Conservation (phyloP, 2,888 invertebrate genomes). For the Tridacna crocea region DNA sequence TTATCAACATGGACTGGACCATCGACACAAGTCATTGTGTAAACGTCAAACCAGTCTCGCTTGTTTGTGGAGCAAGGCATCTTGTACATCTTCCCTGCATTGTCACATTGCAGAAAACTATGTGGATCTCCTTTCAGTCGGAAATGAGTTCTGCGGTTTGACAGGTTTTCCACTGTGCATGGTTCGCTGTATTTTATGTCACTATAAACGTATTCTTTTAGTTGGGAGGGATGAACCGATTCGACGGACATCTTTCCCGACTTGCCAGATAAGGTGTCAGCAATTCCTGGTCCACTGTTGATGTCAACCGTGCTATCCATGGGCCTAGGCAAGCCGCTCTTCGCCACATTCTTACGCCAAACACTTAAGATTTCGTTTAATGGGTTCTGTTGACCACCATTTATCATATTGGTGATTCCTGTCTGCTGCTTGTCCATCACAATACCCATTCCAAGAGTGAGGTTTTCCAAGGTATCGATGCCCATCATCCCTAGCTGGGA, state of each 20-base stretch:
- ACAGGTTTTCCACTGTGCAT: slow-evolving; percentile 46
- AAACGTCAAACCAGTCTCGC: slow-evolving; percentile 55
- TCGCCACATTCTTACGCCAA: slow-evolving; percentile 6
- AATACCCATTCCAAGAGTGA: background rate
- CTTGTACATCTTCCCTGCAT: slow-evolving; percentile 38
- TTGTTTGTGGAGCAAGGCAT: slow-evolving; percentile 46
- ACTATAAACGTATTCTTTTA: slow-evolving; percentile 42
- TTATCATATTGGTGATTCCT: background rate
- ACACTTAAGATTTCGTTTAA: slow-evolving; percentile 12
- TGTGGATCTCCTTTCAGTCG: slow-evolving; percentile 41
- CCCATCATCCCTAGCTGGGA: background rate
- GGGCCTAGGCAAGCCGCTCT: background rate
- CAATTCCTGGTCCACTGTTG: background rate
- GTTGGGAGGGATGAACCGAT: slow-evolving; percentile 38
- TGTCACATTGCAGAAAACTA: slow-evolving; percentile 52
- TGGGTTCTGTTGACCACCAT: background rate
- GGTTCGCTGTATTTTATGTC: slow-evolving; percentile 41
- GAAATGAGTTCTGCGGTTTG: slow-evolving; percentile 43
- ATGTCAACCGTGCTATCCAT: background rate
- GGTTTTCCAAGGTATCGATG: background rate
- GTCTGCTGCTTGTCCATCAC: background rate
- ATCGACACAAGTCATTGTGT: slow-evolving; percentile 55
- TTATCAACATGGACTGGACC: slow-evolving; percentile 47
- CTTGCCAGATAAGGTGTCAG: background rate
- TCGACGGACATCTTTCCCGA: slow-evolving; percentile 8